Evolutionary conservation across 2,888 invertebrate genomes (phyloP).

Genomic region (Sericinus montela): DNA sequence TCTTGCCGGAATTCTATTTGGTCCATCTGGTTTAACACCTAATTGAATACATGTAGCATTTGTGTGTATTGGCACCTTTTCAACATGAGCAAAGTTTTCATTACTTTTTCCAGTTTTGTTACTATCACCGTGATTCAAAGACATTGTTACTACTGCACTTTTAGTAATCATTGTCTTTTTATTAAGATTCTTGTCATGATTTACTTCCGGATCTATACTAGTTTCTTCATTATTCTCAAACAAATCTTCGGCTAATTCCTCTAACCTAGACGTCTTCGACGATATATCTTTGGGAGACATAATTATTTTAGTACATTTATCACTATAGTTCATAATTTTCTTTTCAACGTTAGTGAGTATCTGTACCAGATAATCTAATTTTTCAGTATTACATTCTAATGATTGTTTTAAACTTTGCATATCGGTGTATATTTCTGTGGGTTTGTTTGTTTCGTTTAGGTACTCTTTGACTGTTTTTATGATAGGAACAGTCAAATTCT

Average conservation of each 20-base stretch:
- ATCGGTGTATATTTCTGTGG: slow-evolving; percentile 33
- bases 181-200: slow-evolving; percentile 27
- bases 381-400: slow-evolving; percentile 33
- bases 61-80: slow-evolving; percentile 30
- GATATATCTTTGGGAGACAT: slow-evolving; percentile 22
- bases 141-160: slow-evolving; percentile 25
- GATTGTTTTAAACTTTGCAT: slow-evolving; percentile 37
- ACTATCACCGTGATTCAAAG: slow-evolving; percentile 11
- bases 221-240: slow-evolving; percentile 35
- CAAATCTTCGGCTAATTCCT: slow-evolving; percentile 50
- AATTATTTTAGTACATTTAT: slow-evolving; percentile 20
- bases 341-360: slow-evolving; percentile 51
- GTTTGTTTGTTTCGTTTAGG: slow-evolving; percentile 39
- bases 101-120: slow-evolving; percentile 22
- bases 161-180: slow-evolving; percentile 31
- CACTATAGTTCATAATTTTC: slow-evolving; percentile 32
- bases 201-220: slow-evolving; percentile 45
- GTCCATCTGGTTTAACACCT: slow-evolving; percentile 41
- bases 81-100: slow-evolving; percentile 37
- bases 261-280: slow-evolving; percentile 45
- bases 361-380: slow-evolving; percentile 49
- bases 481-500: slow-evolving; percentile 55
- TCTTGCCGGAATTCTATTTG: slow-evolving; percentile 47
- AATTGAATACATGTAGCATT: slow-evolving; percentile 23
- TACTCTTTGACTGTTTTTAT: slow-evolving; percentile 53